phyloP scores from a whole-genome alignment of 2,888 invertebrate species.

The Hylaea fasciaria region DNA sequence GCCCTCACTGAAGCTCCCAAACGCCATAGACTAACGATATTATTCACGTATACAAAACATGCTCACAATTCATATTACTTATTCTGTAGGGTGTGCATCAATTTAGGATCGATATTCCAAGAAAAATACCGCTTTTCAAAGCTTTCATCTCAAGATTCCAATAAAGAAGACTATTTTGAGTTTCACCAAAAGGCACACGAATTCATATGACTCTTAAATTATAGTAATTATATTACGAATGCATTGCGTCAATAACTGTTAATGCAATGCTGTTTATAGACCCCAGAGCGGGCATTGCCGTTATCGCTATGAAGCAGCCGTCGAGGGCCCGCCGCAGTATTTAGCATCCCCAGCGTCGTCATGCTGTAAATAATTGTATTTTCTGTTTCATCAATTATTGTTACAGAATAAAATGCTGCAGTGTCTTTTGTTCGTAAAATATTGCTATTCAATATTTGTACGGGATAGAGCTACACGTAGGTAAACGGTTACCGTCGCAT shows the following conservation, averaged over 20 bases:
- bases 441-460: no score
- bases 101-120: not conserved
- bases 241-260: constrained; percentile 18
- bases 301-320: constrained; percentile 12
- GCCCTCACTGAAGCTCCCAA: constrained; percentile 28
- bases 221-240: not conserved
- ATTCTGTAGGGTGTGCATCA: constrained; percentile 26
- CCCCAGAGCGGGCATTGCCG: not conserved
- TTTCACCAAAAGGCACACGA: no score
- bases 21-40: constrained; percentile 47
- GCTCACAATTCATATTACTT: constrained; percentile 37
- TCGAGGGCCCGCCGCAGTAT: constrained; percentile 1
- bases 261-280: not conserved
- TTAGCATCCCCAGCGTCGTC: not conserved
- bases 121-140: not conserved
- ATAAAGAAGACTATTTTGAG: no score
- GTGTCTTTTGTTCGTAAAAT: no score
- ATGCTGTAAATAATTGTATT: no score
- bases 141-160: no score
- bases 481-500: no score
- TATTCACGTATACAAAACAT: constrained; percentile 39
- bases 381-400: no score
- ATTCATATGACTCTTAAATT: no score
- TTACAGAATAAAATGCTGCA: no score
- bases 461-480: no score